Evolutionary conservation across 2,113 vertebrate species (phyloP).

Genomic region (Pomatostomus ruficeps): DNA sequence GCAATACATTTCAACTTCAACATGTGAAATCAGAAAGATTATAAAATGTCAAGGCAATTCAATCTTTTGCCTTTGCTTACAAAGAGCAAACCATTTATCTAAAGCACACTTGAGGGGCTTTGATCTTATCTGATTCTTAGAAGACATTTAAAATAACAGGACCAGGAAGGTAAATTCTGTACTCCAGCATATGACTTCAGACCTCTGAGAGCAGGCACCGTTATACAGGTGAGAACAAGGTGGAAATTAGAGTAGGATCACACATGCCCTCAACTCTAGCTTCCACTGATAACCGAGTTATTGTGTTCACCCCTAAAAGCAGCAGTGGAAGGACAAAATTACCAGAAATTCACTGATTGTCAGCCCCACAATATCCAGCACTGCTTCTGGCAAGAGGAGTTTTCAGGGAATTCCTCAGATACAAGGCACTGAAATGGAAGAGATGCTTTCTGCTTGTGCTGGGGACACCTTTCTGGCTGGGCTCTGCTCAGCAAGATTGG

Average conservation of each 20-base stretch:
- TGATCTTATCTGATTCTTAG: neutral
- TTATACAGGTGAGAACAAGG: neutral
- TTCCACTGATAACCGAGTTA: neutral
- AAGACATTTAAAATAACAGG: neutral
- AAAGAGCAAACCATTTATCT: slow-evolving; percentile 1
- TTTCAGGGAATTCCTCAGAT: neutral
- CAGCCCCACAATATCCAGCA: neutral
- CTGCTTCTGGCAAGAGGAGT: neutral
- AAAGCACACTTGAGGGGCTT: neutral
- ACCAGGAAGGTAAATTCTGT: neutral
- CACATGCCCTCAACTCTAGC: neutral
- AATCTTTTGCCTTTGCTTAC: neutral
- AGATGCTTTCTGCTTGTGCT: neutral
- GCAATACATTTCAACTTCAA: neutral
- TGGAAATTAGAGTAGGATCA: neutral
- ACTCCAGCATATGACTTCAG: neutral
- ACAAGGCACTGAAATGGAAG: neutral
- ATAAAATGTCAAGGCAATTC: slow-evolving; percentile 39
- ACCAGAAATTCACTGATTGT: neutral
- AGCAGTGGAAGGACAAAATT: neutral
- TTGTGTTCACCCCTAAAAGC: neutral
- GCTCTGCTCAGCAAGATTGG: neutral
- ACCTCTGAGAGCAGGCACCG: neutral
- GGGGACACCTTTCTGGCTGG: neutral
- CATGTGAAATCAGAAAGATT: neutral